These are phyloP conservation scores for Cephus nigrinus DNA, from an alignment of 2,888 invertebrate species.

Conservation along the genomic window DNA sequence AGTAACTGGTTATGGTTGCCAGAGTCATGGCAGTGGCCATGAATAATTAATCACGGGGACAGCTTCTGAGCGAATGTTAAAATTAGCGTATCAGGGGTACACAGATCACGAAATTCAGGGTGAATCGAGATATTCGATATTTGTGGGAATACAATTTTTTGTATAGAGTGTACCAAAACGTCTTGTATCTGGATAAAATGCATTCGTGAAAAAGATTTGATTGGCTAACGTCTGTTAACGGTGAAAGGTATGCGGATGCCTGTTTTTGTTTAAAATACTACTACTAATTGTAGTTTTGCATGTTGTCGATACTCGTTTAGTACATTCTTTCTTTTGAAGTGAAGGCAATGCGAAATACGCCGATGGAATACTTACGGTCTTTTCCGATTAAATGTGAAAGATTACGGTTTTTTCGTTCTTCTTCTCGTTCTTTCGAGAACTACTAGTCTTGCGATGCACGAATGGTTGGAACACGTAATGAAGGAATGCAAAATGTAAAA, in stretches of 20 bases:
- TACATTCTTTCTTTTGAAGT: not conserved
- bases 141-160: too few relatives aligned
- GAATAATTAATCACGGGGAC: constrained; percentile 40
- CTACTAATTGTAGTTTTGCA: not conserved
- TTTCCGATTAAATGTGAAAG: not conserved
- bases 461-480: not conserved
- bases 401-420: not conserved
- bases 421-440: not conserved
- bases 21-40: constrained; percentile 22
- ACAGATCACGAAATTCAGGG: constrained; percentile 60
- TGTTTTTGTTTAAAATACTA: not conserved
- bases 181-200: not conserved
- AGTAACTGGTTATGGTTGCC: constrained; percentile 46
- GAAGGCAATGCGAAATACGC: not conserved
- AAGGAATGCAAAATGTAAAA: not conserved
- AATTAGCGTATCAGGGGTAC: constrained; percentile 50
- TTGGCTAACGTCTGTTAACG: not conserved
- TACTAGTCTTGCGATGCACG: not conserved
- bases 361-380: not conserved
- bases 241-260: not conserved
- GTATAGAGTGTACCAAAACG: not conserved
- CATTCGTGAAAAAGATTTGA: not conserved
- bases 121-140: constrained; percentile 33
- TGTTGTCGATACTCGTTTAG: not conserved
- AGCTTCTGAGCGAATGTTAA: constrained; percentile 27